Evolutionary conservation across 2,113 vertebrate genomes (phyloP), one percentile per base, ranked within the genome.

Genomic region (Galbula dea): DNA sequence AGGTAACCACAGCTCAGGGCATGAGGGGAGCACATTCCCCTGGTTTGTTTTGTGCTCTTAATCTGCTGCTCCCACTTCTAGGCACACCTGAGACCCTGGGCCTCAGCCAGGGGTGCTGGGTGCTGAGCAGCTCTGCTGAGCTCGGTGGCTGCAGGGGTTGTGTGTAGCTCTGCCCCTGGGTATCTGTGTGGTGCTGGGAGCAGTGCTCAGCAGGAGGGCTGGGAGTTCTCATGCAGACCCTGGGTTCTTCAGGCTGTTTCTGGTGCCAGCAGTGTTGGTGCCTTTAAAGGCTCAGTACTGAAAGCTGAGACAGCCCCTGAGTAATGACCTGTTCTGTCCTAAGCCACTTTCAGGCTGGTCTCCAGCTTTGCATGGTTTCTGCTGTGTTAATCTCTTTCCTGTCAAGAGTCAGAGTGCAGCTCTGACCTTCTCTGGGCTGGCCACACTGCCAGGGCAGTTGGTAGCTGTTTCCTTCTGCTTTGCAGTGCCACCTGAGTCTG

Each of bases 1-100:
- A 98, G 99, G 99, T 99, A 98, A 98, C 89, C 66, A 11, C 75
- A 81, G 21, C 32, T 46, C 45, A 66, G 54, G 65, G n/a, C 26
- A 18, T 54, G 51, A 27, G 41, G 24, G 71, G 57, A 52, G 24
- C 29, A 45, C 26, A 13, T 37, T 4, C 5, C 12, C 18, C 23
- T 36, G 2, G 2, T 45, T 63, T 34, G 21, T 9, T 69, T 48
- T 51, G 43, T 43, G 1, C 52, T 89, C 68, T 43, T 11, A 12
- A 39, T 37, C 24, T 55, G 3, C 51, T 43, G 29, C 49, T 16
- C 67, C 17, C 73, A 0, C 69, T 75, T 62, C 46, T 16, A n/a
- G 67, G 71, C 54, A 5, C 55, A 6, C 13, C 41, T 51, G 80
- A 29, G 34, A 3, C 20, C 20, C 80, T 54, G 69, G 63, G 41